These are phyloP conservation scores for Hylaeus volcanicus DNA, from an alignment of 1,140 invertebrate genomes.

Conservation along the genomic window DNA sequence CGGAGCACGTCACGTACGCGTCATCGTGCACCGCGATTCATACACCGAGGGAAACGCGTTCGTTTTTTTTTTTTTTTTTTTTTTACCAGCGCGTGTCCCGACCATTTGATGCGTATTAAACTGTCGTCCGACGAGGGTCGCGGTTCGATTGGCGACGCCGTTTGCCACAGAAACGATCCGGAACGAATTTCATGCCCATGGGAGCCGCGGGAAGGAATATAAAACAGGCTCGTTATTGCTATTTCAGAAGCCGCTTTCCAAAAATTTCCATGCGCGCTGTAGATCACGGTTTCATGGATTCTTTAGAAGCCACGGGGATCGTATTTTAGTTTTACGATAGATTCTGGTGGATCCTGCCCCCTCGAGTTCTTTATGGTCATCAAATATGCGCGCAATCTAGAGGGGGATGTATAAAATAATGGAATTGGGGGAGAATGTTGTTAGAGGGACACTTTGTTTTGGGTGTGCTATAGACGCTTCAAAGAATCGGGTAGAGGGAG, in stretches of 20 bases:
- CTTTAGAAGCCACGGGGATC: no score
- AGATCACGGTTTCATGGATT: background rate
- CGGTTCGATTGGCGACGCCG: background rate
- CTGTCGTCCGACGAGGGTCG: conserved; percentile 29
- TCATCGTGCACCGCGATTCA: conserved; percentile 11
- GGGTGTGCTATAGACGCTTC: no score
- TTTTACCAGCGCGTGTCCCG: background rate
- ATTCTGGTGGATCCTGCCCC: no score
- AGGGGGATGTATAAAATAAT: no score
- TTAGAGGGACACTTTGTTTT: no score
- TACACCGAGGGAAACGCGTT: conserved; percentile 6
- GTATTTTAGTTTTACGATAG: no score
- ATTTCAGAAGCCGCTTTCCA: background rate
- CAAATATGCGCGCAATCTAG: no score
- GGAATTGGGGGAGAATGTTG: no score
- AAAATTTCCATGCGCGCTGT: background rate
- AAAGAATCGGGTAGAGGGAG: no score
- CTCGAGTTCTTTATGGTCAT: no score
- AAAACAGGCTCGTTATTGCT: background rate
- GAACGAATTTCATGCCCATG: conserved; percentile 25
- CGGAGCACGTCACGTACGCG: conserved; percentile 30
- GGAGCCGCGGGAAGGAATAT: conserved; percentile 3
- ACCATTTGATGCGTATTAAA: conserved; percentile 48
- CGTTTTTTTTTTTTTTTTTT: conserved; percentile 27
- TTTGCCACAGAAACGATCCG: conserved; percentile 19